Conservation (phyloP, 2,797 vertebrate species). For the Fringilla coelebs region DNA sequence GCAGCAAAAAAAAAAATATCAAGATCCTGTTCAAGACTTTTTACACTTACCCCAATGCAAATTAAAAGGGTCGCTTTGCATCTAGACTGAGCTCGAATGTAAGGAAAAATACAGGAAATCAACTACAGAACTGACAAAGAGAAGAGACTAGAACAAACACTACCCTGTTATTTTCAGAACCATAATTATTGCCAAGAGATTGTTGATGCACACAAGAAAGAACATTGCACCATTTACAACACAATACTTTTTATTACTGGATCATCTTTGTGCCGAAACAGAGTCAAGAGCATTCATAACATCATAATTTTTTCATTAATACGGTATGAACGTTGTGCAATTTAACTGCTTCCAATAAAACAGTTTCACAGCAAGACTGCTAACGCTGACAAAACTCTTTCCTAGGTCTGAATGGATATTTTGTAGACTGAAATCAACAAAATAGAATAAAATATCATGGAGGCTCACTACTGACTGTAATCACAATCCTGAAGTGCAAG, state of each 20-base stretch:
- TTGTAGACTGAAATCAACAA: not conserved
- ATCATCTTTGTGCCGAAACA: not conserved
- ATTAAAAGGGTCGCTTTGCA: not conserved
- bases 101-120: not conserved
- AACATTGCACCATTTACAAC: not conserved
- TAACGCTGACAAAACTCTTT: not conserved
- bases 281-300: not conserved
- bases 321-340: rapidly evolving
- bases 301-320: not conserved
- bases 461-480: not conserved
- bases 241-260: not conserved
- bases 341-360: not conserved
- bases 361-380: not conserved
- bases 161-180: not conserved
- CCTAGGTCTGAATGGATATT: not conserved
- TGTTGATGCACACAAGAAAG: not conserved
- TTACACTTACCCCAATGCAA: not conserved
- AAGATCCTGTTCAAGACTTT: not conserved
- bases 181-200: not conserved
- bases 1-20: not conserved
- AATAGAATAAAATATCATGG: not conserved
- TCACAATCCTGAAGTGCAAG: not conserved
- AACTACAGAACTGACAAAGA: not conserved
- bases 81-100: not conserved
- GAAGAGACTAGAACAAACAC: not conserved